phyloP scores from a whole-genome alignment of 2,797 vertebrate species.

The Sebastes flavidus region DNA sequence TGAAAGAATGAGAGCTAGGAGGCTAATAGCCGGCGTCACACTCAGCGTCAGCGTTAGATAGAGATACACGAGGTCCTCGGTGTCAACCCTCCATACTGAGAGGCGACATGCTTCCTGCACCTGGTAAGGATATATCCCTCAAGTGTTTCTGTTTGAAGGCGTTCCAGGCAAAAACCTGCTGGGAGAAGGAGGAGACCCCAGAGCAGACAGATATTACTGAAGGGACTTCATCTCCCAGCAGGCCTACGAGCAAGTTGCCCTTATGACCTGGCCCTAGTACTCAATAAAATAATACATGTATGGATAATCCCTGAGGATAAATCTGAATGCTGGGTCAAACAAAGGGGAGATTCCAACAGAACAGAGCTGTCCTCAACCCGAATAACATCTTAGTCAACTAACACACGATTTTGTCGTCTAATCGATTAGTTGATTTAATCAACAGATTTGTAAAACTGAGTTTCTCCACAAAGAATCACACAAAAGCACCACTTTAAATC shows the following conservation, averaged over 20 bases:
- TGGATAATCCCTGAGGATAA: slow-evolving; percentile 13
- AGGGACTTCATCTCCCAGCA: not conserved
- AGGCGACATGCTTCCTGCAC: not conserved
- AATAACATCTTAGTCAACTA: too few species aligned
- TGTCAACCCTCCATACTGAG: not conserved
- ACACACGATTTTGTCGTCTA: too few species aligned
- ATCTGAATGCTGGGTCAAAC: slow-evolving; percentile 1
- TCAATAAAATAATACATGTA: slow-evolving; percentile 18
- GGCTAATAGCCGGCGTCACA: not conserved
- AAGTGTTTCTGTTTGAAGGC: not conserved
- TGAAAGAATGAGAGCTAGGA: not conserved
- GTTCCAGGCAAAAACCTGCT: not conserved
- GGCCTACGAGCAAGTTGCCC: not conserved
- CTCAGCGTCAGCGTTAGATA: not conserved
- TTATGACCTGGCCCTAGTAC: slow-evolving; percentile 10
- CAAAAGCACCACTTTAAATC: too few species aligned
- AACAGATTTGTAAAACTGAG: too few species aligned
- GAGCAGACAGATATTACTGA: not conserved
- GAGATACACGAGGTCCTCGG: not conserved
- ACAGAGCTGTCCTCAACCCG: not conserved
- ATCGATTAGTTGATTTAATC: too few species aligned
- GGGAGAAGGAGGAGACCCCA: not conserved
- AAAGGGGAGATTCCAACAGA: not conserved
- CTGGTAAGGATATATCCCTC: not conserved
- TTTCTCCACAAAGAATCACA: too few species aligned